A percentile compares a stretch with the other conserved stretches of the same genome.
phyloP scores from a whole-genome alignment of 2,797 vertebrate species.

The Sebastes nivosus region DNA sequence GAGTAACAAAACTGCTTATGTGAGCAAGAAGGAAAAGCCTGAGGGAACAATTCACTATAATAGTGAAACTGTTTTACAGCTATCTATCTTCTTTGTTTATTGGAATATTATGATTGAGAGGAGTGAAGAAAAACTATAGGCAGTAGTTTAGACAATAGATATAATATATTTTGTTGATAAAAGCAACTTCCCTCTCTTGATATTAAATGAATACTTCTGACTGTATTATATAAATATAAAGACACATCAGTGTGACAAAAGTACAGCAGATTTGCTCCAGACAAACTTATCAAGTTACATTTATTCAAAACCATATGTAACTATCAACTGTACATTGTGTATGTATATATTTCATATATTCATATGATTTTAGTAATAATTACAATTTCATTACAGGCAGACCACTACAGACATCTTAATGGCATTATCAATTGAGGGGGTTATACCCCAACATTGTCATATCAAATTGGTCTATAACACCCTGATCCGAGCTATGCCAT shows the following conservation, averaged over 20 bases:
- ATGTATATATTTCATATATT: slow-evolving; percentile 47
- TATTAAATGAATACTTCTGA: neutral
- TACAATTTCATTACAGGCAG: slow-evolving; percentile 78
- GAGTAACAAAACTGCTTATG: neutral
- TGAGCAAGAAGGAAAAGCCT: neutral
- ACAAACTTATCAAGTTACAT: slow-evolving; percentile 73
- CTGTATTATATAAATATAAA: neutral
- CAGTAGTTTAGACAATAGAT: slow-evolving; percentile 16
- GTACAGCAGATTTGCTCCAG: slow-evolving; percentile 33
- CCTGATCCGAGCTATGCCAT: slow-evolving; percentile 37
- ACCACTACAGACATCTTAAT: slow-evolving; percentile 70
- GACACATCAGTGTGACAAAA: slow-evolving; percentile 2
- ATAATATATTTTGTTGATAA: slow-evolving; percentile 5
- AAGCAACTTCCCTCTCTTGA: neutral
- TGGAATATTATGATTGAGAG: neutral
- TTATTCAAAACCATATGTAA: slow-evolving; percentile 79
- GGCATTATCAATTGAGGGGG: slow-evolving; percentile 58
- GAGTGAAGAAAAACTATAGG: neutral
- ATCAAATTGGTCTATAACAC: slow-evolving; percentile 60
- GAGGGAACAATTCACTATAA: neutral
- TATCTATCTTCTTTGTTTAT: slow-evolving; percentile 1
- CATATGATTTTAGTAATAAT: slow-evolving; percentile 77
- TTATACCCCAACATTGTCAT: slow-evolving; percentile 45
- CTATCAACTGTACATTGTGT: slow-evolving; percentile 78
- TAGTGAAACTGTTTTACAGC: neutral